phyloP scores from a whole-genome alignment of 2,797 vertebrate genomes.

The Lacerta bilineata region DNA sequence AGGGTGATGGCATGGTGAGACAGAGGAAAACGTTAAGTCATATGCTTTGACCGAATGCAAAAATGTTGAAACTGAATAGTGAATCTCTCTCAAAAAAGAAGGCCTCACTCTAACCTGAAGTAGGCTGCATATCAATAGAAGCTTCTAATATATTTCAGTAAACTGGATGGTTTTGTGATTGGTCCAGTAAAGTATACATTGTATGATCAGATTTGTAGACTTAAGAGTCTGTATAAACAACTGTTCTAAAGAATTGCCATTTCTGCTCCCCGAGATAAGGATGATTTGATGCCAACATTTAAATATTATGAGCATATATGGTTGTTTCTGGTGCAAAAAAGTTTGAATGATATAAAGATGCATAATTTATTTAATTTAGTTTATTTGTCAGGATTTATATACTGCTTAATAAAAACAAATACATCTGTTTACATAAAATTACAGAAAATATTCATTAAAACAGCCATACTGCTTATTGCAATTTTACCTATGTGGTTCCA shows the following conservation, averaged over 20 bases:
- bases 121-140: neutral
- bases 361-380: no score
- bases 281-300: neutral
- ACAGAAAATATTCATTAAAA: no score
- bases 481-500: slow-evolving; percentile 15
- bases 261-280: neutral
- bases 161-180: neutral
- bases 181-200: neutral
- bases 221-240: slow-evolving; percentile 3
- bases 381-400: no score
- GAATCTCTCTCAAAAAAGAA: neutral
- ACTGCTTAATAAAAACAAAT: no score
- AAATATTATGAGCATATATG: neutral
- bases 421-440: no score
- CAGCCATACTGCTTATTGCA: slow-evolving; percentile 68
- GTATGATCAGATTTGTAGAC: neutral
- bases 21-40: no score
- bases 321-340: neutral
- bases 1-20: neutral
- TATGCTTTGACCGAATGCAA: neutral
- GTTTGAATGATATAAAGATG: no score
- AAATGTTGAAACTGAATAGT: neutral
- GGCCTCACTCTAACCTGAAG: neutral
- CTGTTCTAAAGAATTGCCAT: neutral
- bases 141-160: neutral